These are phyloP conservation scores for Pogonognathellus flavescens DNA, from an alignment of 1,140 invertebrate genomes.

Conservation along the genomic window DNA sequence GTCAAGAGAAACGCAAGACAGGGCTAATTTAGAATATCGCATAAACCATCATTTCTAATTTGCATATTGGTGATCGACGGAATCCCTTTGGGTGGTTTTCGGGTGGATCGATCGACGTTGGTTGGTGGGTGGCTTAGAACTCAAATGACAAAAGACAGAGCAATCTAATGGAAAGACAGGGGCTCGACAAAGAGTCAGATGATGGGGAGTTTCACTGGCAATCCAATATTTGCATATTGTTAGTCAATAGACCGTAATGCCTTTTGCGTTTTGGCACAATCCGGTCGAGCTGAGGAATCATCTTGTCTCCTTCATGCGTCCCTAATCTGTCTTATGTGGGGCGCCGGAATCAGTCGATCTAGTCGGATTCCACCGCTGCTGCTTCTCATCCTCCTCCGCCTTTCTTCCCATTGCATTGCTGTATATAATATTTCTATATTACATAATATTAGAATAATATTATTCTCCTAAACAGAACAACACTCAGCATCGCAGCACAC, in stretches of 20 bases:
- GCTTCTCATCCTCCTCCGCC: not conserved
- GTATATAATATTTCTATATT: not conserved
- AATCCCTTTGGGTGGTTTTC: slow-evolving; percentile 55
- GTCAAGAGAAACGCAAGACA: slow-evolving; percentile 26
- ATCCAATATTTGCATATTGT: slow-evolving; percentile 63
- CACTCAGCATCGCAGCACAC: not conserved
- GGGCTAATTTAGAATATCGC: slow-evolving; percentile 61
- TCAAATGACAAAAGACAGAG: slow-evolving; percentile 52
- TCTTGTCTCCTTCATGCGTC: slow-evolving; percentile 57
- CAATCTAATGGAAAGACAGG: slow-evolving; percentile 51
- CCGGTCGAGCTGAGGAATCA: slow-evolving; percentile 52
- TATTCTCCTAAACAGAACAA: not conserved
- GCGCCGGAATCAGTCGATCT: slow-evolving; percentile 61
- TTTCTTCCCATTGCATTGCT: not conserved
- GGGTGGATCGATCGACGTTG: slow-evolving; percentile 50
- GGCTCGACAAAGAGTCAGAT: slow-evolving; percentile 37
- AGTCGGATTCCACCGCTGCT: not conserved
- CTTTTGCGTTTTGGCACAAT: slow-evolving; percentile 59
- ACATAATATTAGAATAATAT: not conserved
- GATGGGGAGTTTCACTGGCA: slow-evolving; percentile 50
- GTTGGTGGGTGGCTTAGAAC: slow-evolving; percentile 42
- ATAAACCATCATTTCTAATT: slow-evolving; percentile 63
- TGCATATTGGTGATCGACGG: slow-evolving; percentile 63
- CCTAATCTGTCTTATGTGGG: slow-evolving; percentile 58
- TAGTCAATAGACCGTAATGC: slow-evolving; percentile 63